Base-by-base conservation (phyloP, 2,113 vertebrate genomes). In the Cacatua alba region DNA sequence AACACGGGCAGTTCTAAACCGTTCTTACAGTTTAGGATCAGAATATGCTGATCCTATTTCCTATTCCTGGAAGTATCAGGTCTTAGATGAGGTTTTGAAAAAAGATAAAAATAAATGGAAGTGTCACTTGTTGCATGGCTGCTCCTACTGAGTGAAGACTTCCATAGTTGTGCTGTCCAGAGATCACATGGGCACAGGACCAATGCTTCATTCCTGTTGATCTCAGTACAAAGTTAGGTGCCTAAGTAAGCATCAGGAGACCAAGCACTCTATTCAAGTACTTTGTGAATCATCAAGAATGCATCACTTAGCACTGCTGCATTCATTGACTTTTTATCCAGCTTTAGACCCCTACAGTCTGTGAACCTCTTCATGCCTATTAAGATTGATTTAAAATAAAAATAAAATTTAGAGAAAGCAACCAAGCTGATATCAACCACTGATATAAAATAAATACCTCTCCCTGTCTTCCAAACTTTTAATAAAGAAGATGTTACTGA, bases 261-360 rank as follows among this genome's bases (percentile, higher is more conserved):
- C 39, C 35, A 65, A 82, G 10, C 3, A 37, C 18, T n/a, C 44
- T 74, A 1, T 14, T 77, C 33, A 83, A 82, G 17, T 7, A 59
- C n/a, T 83, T 90, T 94, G 39, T 93, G 57, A 81, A 20, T 88
- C 57, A 89, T 24, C 37, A 72, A 87, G 53, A 79, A 67, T 35
- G 21, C 29, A 82, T 82, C 53, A 69, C 39, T 81, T 76, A 86
- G 31, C 16, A 1, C 29, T 75, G 46, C 82, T 72, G 64, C 37
- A 88, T 60, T 90, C 19, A 53, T 29, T 93, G 78, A 76, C 31
- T 80, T 96, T 84, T 86, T 48, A 57, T 75, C 49, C 60, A 91
- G 1, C 64, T 86, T 68, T 60, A 59, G 65, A 60, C 20, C 24
- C 72, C 57, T 88, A 60, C 17, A 59, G 74, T 94, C 90, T 90